phyloP scores from a whole-genome alignment of 2,888 invertebrate genomes.

The Hybos culiciformis region DNA sequence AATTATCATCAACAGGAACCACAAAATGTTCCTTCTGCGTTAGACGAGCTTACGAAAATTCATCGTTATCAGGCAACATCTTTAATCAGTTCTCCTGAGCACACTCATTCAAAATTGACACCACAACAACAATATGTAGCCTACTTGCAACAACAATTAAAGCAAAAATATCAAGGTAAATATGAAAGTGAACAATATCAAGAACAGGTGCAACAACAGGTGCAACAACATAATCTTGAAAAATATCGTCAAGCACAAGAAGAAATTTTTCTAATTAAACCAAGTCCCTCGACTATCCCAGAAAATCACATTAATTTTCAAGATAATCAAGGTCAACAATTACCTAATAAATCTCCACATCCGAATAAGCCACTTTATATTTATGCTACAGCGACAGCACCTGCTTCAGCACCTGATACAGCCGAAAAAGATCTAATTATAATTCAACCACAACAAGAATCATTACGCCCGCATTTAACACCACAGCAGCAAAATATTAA shows the following conservation, averaged over 20 bases:
- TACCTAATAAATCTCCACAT: no score
- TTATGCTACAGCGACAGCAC: neutral
- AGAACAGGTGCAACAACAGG: conserved; percentile 15
- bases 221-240: neutral
- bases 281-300: neutral
- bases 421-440: neutral
- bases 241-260: neutral
- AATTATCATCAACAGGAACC: neutral
- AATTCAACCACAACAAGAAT: neutral
- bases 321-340: conserved; percentile 2
- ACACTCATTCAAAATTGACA: conserved; percentile 18
- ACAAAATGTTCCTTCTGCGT: conserved; percentile 13
- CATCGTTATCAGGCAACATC: conserved; percentile 12
- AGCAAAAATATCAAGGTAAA: conserved; percentile 17
- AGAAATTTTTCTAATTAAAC: neutral
- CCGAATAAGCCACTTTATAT: neutral
- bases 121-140: conserved; percentile 33
- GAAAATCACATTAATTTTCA: neutral
- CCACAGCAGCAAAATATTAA: no score
- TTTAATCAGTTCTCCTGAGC: no score
- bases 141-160: conserved; percentile 31
- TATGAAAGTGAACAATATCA: conserved; percentile 4
- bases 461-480: neutral
- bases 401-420: neutral
- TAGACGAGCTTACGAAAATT: conserved; percentile 14